Conservation (phyloP, 1,140 invertebrate genomes). For the Heliconius nattereri region DNA sequence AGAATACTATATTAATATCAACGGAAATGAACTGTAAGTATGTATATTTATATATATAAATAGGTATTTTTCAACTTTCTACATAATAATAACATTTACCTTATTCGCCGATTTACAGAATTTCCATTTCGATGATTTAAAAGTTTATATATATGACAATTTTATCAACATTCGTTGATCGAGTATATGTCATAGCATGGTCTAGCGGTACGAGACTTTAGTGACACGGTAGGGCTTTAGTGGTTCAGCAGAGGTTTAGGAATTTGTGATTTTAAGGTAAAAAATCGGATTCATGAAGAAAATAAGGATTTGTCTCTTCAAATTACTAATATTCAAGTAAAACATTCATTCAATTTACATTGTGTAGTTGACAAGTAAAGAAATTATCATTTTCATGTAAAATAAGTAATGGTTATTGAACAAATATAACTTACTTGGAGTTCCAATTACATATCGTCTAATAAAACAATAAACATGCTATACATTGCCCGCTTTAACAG, state of each 20-base stretch:
- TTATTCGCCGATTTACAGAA: not conserved
- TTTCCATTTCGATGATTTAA: not conserved
- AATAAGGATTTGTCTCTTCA: not conserved
- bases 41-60: not conserved
- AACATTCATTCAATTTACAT: constrained; percentile 11
- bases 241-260: no score
- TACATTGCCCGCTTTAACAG: not conserved
- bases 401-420: constrained; percentile 33
- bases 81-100: not conserved
- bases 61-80: not conserved
- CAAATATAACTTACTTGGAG: not conserved
- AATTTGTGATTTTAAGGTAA: not conserved
- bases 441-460: not conserved
- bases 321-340: not conserved
- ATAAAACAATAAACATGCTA: not conserved
- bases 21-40: not conserved
- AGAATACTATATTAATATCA: no score
- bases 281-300: not conserved
- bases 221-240: no score
- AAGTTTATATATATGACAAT: not conserved
- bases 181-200: no score
- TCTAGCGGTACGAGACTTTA: no score
- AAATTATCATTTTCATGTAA: not conserved
- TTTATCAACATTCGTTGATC: no score
- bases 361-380: not conserved